Percentiles rank a stretch among this genome's conserved stretches.
phyloP scores from a whole-genome alignment of 2,888 invertebrate species.

The Atherix ibis region DNA sequence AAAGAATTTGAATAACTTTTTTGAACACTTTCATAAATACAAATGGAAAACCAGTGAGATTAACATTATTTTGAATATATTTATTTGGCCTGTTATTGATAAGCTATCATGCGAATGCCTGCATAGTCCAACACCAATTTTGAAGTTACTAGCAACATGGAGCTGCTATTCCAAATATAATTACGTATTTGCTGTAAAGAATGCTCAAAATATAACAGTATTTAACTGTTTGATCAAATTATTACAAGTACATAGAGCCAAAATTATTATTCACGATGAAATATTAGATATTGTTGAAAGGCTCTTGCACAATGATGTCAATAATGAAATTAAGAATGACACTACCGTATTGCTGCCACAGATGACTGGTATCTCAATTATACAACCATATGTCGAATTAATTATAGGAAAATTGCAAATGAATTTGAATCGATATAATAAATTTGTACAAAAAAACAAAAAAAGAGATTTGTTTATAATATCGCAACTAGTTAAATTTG shows the following conservation, averaged over 20 bases:
- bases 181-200: slow-evolving; percentile 46
- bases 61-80: slow-evolving; percentile 55
- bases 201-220: slow-evolving; percentile 36
- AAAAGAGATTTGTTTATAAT: slow-evolving; percentile 36
- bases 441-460: too few species aligned
- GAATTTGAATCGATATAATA: too few species aligned
- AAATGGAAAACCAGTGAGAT: slow-evolving; percentile 55
- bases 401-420: too few species aligned
- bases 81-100: slow-evolving; percentile 64
- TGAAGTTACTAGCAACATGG: slow-evolving; percentile 69
- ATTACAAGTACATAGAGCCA: slow-evolving; percentile 51
- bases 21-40: slow-evolving; percentile 63
- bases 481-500: slow-evolving; percentile 59
- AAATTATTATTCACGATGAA: slow-evolving; percentile 43
- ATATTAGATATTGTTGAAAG: slow-evolving; percentile 63
- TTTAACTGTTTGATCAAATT: slow-evolving; percentile 55
- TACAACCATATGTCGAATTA: slow-evolving; percentile 66
- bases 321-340: slow-evolving; percentile 16
- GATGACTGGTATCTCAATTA: slow-evolving; percentile 49
- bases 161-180: slow-evolving; percentile 66
- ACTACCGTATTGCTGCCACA: too few species aligned
- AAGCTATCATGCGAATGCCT: slow-evolving; percentile 67
- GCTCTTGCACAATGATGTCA: slow-evolving; percentile 47
- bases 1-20: slow-evolving; percentile 52
- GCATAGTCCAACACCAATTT: slow-evolving; percentile 63